Evolutionary conservation across 2,797 vertebrate species (phyloP), one percentile per base, ranked within the genome.

Genomic region (Falco rusticolus): DNA sequence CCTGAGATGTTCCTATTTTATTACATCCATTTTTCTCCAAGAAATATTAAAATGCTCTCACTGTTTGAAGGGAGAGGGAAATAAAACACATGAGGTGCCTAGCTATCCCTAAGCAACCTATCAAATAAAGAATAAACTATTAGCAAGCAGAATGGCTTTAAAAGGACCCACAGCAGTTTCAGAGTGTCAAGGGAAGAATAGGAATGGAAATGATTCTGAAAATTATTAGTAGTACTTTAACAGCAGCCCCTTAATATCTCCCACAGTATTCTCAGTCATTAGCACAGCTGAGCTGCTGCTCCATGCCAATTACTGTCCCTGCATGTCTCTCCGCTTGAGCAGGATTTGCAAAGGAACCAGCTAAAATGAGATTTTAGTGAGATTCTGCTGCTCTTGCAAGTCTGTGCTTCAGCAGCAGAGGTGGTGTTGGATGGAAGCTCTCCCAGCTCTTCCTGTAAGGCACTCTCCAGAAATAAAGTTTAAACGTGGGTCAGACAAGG

Each of bases 11-110:
- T 95, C 33, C 8, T 95, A 29, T 91, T 94, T 97, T 96, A 96
- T 97, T 96, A 66, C 84, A 96, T n/a, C 41, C n/a, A 89, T 96
- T 96, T 94, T 95, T 96, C 93, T 93, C 92, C 90, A 87, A 95
- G 92, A 96, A 95, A 93, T 95, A 96, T 95, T 96, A 90, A 94
- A 96, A 94, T 82, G 41, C 21, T 92, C 75, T 80, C 41, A 5
- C 26, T 75, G 16, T 57, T 93, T 89, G 84, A 92, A 90, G 59
- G 31, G 79, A 43, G 16, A 11, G 37, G n/a, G 29, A 10, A 34
- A 56, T 53, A 72, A 81, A 33, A 60, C 82, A 9, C 86, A 72
- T 13, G 17, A 93, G 86, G 84, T 92, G 84, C 92, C 6, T 68
- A 63, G 86, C 57, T 92, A 29, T 94, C 90, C 90, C 93, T 89